These are phyloP conservation scores for Allophyes oxyacanthae DNA, from an alignment of 2,888 invertebrate species.

Conservation along the genomic window DNA sequence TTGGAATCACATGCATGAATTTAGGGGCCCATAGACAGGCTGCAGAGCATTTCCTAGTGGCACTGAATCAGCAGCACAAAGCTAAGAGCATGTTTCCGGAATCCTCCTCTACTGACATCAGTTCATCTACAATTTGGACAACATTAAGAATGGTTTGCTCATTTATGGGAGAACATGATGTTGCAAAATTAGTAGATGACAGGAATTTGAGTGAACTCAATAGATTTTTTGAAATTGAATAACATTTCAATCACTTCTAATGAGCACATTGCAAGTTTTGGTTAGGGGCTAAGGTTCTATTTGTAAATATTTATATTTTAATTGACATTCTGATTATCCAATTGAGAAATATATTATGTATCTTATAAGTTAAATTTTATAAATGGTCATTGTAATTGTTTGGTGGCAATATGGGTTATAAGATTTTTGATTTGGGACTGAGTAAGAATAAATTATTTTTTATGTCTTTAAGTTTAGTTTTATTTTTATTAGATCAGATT, in stretches of 20 bases:
- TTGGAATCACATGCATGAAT: conserved; percentile 99
- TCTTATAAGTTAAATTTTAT: too few species aligned
- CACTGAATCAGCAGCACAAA: conserved; percentile 96
- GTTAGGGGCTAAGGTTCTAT: conserved; percentile 14
- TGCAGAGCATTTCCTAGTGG: conserved; percentile 97
- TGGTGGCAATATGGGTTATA: too few species aligned
- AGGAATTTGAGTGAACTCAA: conserved; percentile 90
- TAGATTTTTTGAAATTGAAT: conserved; percentile 82
- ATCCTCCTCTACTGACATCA: conserved; percentile 85
- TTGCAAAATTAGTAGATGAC: conserved; percentile 90
- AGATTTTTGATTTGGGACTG: conserved; percentile 36
- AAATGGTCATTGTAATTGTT: too few species aligned
- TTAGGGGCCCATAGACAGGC: conserved; percentile 98
- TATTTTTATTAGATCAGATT: conserved; percentile 29
- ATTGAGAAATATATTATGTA: too few species aligned
- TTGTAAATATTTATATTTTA: conserved; percentile 34
- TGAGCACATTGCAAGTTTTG: conserved; percentile 3
- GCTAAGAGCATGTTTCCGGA: conserved; percentile 78
- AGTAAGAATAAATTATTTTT: conserved; percentile 51
- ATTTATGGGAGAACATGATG: conserved; percentile 92
- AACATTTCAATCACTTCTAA: conserved; percentile 16
- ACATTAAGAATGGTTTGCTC: conserved; percentile 96
- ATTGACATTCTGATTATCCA: too few species aligned
- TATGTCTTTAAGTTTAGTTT: conserved; percentile 46
- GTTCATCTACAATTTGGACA: conserved; percentile 98